These are phyloP conservation scores for Lacerta viridis DNA, from an alignment of 2,797 vertebrate species.

Conservation along the genomic window DNA sequence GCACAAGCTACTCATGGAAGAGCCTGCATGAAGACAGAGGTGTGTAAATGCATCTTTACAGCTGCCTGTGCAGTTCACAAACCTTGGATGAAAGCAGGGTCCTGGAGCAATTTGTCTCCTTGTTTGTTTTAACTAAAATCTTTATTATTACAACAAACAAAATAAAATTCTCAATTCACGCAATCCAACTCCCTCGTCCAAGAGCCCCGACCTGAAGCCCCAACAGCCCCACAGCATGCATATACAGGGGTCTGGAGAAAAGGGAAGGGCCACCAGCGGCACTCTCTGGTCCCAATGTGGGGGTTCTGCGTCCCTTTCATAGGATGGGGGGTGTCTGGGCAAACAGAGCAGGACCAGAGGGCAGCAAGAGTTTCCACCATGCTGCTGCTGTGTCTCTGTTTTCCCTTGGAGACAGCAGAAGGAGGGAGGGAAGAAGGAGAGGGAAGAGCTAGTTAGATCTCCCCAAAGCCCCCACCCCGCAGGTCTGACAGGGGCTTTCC, in stretches of 20 bases:
- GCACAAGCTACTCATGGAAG: neutral
- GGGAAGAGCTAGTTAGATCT: neutral
- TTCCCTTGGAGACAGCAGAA: neutral
- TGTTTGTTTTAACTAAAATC: slow-evolving; percentile 47
- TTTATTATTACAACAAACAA: slow-evolving; percentile 54
- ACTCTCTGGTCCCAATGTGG: slow-evolving; percentile 13
- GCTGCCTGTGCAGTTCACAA: neutral
- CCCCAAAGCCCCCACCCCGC: neutral
- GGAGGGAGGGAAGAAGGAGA: slow-evolving; percentile 2
- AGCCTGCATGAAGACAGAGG: neutral
- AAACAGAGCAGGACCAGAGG: neutral
- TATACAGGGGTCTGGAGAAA: slow-evolving; percentile 22
- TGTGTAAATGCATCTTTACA: neutral
- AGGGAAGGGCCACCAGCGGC: slow-evolving; percentile 10
- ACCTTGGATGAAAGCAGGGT: neutral
- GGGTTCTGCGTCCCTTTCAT: neutral
- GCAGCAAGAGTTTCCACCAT: neutral
- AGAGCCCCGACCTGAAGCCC: slow-evolving; percentile 16
- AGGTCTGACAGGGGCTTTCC: neutral
- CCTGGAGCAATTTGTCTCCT: neutral
- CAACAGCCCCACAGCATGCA: slow-evolving; percentile 43
- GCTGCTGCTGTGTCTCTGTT: neutral
- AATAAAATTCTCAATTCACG: slow-evolving; percentile 44
- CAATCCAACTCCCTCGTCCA: slow-evolving; percentile 5
- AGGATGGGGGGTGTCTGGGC: neutral